phyloP scores from a whole-genome alignment of 2,888 invertebrate genomes.

The Cremastobaeus sp. region DNA sequence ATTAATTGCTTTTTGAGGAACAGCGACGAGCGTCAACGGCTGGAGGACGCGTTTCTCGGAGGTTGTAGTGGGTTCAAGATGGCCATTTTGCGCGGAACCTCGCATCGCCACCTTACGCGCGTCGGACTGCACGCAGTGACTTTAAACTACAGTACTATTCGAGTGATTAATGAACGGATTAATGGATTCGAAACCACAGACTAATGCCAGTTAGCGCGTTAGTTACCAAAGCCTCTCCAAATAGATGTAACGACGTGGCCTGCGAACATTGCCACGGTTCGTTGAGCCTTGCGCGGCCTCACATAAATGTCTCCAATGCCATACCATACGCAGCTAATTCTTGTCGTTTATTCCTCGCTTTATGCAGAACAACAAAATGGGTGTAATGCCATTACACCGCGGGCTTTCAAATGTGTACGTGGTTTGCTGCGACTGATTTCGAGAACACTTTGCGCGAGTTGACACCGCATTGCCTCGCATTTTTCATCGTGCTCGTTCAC shows the following conservation, averaged over 20 bases:
- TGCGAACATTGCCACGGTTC: slow-evolving; percentile 60
- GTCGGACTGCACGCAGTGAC: slow-evolving; percentile 56
- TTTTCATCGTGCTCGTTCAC: too few relatives aligned
- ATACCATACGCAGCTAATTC: slow-evolving; percentile 39
- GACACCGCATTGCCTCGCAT: neutral
- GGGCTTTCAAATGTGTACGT: neutral
- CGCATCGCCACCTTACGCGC: slow-evolving; percentile 49
- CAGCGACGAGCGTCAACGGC: too few relatives aligned
- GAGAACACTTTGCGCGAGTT: neutral
- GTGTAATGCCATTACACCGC: slow-evolving; percentile 6
- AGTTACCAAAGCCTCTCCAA: slow-evolving; percentile 59
- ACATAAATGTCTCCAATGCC: slow-evolving; percentile 48
- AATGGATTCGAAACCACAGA: slow-evolving; percentile 72
- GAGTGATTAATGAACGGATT: slow-evolving; percentile 72
- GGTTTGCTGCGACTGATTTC: slow-evolving; percentile 4
- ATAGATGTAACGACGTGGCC: slow-evolving; percentile 59
- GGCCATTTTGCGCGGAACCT: slow-evolving; percentile 49
- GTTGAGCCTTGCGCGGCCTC: slow-evolving; percentile 44
- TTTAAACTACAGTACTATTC: slow-evolving; percentile 53
- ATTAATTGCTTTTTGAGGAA: too few relatives aligned
- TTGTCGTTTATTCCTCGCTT: slow-evolving; percentile 51
- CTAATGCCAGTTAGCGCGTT: slow-evolving; percentile 70
- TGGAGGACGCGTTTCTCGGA: too few relatives aligned
- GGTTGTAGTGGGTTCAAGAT: slow-evolving; percentile 18
- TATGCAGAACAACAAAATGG: slow-evolving; percentile 26